Base-by-base conservation (phyloP, 2,888 invertebrate genomes). In the Omphaloscelis lunosa region DNA sequence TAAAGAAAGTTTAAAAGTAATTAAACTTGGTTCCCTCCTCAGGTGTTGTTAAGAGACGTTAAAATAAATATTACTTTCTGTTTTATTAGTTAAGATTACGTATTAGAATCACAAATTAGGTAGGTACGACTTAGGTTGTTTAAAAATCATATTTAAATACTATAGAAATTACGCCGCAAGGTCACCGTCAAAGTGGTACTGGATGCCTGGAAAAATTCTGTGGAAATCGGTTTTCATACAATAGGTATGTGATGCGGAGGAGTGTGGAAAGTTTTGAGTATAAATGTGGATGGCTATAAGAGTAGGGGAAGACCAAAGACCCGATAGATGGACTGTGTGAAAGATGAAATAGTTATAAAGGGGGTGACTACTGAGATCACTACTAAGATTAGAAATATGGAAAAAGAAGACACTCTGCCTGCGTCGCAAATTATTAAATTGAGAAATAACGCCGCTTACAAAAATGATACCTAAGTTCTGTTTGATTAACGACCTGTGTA, bases 1-100 rank as follows among this genome's bases (percentile, higher is more conserved):
- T 90, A 87, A 88, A 93, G 88, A 89, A 90, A 92, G 89, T 91
- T 91, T 81, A 82, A 85, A 91, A 91, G 90, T 89, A 91, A 91
- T 92, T 91, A 87, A 90, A 92, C 89, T 92, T 89, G 79, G 84
- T 86, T 86, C 82, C 76, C 80, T 86, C 73, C 80, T 77, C 92
- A 92, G 92, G 91, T 92, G 92, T 71, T 81, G 77, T 80, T 75
- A 79, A 78, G 72, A 80, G 84, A 78, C 78, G 77, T 75, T 82
- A 34, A 84, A 84, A 85, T 79, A 86, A 88, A 87, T 80, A 84
- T 74, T 74, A 72, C 65, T 58, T 34, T 79, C 73, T 77, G 77
- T 81, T 85, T 81, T 58, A 87, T 74, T 76, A 72, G 65, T 77
- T 73, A 39, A 58, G 59, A 72, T 59, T 53, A 41, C 58, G 34